phyloP scores from a whole-genome alignment of 2,797 vertebrate genomes.

The Sphenodon punctatus region DNA sequence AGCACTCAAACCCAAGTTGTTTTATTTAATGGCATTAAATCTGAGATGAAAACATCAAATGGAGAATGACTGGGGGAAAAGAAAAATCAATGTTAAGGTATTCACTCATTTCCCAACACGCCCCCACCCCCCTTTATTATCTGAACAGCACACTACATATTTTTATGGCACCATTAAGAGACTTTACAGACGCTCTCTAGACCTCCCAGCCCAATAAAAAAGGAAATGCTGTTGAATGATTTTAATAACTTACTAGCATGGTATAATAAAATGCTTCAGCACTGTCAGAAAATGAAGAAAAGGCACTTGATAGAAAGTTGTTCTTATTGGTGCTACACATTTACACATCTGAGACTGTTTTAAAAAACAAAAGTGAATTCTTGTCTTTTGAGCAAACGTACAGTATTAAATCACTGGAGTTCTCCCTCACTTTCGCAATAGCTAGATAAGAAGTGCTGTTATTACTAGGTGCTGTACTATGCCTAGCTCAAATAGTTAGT shows the following conservation, averaged over 20 bases:
- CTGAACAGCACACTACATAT: neutral
- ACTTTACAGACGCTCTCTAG: slow-evolving; percentile 1
- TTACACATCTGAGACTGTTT: accelerated
- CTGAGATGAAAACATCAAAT: neutral
- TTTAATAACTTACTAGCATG: slow-evolving; percentile 22
- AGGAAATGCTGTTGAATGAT: neutral
- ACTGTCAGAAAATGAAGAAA: neutral
- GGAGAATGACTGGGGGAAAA: neutral
- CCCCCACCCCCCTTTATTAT: neutral
- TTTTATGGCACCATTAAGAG: neutral
- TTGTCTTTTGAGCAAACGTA: neutral
- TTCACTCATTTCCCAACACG: neutral
- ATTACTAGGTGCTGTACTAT: too few relatives aligned
- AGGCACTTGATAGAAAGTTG: neutral
- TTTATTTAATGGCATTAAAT: slow-evolving; percentile 7
- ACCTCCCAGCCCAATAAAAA: slow-evolving; percentile 29
- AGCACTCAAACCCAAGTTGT: slow-evolving; percentile 2
- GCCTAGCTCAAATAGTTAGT: too few relatives aligned
- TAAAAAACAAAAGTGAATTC: neutral
- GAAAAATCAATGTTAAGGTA: slow-evolving; percentile 8
- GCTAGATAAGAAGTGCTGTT: neutral
- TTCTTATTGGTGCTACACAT: neutral
- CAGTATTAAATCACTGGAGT: neutral
- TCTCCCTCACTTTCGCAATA: neutral
- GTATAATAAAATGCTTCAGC: neutral